Conservation (phyloP, 1,140 invertebrate species). For the Achroia grisella region DNA sequence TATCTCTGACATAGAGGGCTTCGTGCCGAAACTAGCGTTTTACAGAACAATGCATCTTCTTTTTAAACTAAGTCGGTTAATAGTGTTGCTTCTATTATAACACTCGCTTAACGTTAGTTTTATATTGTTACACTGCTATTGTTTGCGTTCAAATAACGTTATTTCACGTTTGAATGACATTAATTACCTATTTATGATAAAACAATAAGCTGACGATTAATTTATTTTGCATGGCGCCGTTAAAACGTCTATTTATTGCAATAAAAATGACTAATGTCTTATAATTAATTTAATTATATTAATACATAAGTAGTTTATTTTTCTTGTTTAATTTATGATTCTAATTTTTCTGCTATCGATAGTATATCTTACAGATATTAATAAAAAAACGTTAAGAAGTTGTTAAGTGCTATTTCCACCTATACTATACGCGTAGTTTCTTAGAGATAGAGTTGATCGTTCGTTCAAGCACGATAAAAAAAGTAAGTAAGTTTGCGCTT, state of each 20-base stretch:
- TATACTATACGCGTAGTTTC: too few species aligned
- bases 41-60: conserved; percentile 60
- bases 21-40: conserved; percentile 70
- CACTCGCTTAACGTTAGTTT: conserved; percentile 20
- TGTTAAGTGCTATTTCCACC: too few species aligned
- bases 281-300: too few species aligned
- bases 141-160: conserved; percentile 15
- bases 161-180: conserved; percentile 12
- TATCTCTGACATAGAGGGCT: conserved; percentile 48
- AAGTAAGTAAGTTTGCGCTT: too few species aligned
- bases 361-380: too few species aligned
- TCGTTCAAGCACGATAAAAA: too few species aligned
- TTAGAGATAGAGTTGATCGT: too few species aligned
- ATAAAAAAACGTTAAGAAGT: too few species aligned
- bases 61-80: conserved; percentile 63
- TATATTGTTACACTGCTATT: conserved; percentile 16
- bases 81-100: conserved; percentile 37
- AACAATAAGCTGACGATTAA: conserved; percentile 1
- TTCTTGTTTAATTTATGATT: too few species aligned
- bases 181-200: conserved; percentile 16
- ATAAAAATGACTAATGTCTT: too few species aligned
- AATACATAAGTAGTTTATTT: too few species aligned
- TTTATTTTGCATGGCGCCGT: background rate
- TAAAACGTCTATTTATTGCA: background rate
- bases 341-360: too few species aligned